Base-by-base conservation (phyloP, 2,888 invertebrate species). In the Syrphus vitripennis region DNA sequence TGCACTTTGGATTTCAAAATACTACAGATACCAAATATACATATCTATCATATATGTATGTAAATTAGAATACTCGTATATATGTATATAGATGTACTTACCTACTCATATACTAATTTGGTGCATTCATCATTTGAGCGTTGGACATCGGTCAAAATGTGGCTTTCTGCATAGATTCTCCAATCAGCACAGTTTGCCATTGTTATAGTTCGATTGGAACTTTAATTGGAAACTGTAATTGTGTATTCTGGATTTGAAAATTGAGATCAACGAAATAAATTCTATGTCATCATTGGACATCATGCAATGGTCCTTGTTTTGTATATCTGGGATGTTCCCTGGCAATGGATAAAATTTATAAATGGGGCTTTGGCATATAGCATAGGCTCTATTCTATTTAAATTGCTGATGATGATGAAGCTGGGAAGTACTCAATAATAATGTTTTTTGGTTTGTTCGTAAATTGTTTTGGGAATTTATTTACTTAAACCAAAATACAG, bases 171-270 rank as follows among this genome's bases (percentile, higher is more conserved):
- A 59, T 86, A 70, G 77, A 82, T 26, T 74, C 77, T 74, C 50
- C 77, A 77, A 80, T 71, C 84, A 81, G 72, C 29, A 55, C 21
- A 78, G 72, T 82, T 86, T 50, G 77, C 31, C 63, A 70, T 86
- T 82, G 72, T 77, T 86, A 59, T 59, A 86, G 77, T 78, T 74
- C 82, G 69, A 77, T 86, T 86, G 82, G 70, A 77, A 75, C 77
- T 78, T 82, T 86, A 86, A 86, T 86, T 86, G 86, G 63, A 86
- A 86, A 82, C 78, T 77, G 82, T 86, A 86, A 86, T 86, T 86
- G 77, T 82, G 82, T 86, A 82, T 74, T 82, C 72, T 82, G 82
- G 74, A 72, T 81, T 84, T 70, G 71, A 69, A 81, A 76, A 76
- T 76, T 81, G 72, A 81, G 76, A 69, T 71, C 76, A 80, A 74